Base-by-base conservation (phyloP, 2,888 invertebrate species). In the Venusia cambrica region DNA sequence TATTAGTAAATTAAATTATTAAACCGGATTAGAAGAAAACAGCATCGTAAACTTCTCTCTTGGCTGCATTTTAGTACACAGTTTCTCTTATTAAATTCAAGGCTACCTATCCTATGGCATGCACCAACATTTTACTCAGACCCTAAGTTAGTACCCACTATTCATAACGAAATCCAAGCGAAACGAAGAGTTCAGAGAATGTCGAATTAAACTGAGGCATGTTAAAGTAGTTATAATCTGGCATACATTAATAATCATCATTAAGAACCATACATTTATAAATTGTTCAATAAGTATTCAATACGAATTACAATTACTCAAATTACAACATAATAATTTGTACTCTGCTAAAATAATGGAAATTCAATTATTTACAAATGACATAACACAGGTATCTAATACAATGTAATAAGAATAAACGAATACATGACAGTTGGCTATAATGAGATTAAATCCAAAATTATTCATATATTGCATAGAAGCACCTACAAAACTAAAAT, bases 331-430 rank as follows among this genome's bases (percentile, higher is more conserved):
- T 74, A 74, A 72, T 78, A 76, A 73, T 84, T 84, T 84, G 84
- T 84, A 84, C 84, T 83, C 70, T 79, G 72, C 80, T 83, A 83
- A 73, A 70, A 70, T 72, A 76, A 73, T 75, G 74, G 71, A 81
- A 75, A 73, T 70, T 70, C 56, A 65, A 71, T 71, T 79, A 81
- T 76, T 72, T 76, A 79, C 74, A 79, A n/a, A 67, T 70, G 60
- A 69, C 61, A 65, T 59, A 66, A 43, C 60, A 65, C 56, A 58
- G n/a, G n/a, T n/a, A n/a, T n/a, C 51, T 58, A 57, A 57, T 61
- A 61, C 12, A 25, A 21, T 10, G 54, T 49, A 48, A 56, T 68
- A 68, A 52, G 56, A 50, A 62, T 58, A n/a, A n/a, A n/a, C n/a
- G n/a, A 61, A 52, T 54, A 57, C 51, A 63, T 62, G 56, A 63